Evolutionary conservation across 2,113 vertebrate genomes (phyloP).

Genomic region (Ptilonorhynchus violaceus): DNA sequence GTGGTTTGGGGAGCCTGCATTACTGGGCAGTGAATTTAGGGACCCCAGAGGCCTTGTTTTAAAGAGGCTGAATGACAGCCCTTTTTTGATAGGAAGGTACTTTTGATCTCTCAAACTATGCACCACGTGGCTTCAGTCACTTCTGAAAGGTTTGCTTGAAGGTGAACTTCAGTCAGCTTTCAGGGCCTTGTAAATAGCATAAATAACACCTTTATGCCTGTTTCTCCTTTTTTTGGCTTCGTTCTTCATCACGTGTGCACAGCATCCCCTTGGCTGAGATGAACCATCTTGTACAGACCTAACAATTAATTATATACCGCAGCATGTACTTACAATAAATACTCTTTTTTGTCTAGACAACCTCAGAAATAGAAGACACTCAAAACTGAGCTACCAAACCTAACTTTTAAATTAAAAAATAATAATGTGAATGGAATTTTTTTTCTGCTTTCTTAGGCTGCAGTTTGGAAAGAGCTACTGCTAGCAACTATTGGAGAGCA

Average conservation of each 20-base stretch:
- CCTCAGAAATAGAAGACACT: not conserved
- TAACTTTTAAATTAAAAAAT: not conserved
- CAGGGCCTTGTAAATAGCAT: not conserved
- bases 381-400: not conserved
- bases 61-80: not conserved
- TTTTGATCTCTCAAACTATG: not conserved
- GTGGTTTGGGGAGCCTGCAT: not conserved
- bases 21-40: slow-evolving; percentile 12
- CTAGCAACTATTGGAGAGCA: slow-evolving; percentile 94
- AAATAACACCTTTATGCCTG: not conserved
- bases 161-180: not conserved
- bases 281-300: not conserved
- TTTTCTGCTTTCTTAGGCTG: slow-evolving; percentile 68
- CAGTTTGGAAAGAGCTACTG: slow-evolving; percentile 95
- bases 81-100: not conserved
- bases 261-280: not conserved
- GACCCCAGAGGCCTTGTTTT: not conserved
- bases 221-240: not conserved
- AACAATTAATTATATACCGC: not conserved
- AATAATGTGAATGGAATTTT: not conserved
- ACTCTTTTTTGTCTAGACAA: not conserved
- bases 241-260: not conserved
- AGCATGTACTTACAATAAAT: not conserved
- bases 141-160: not conserved
- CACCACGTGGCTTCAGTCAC: not conserved